Percentiles rank a stretch among this genome's conserved stretches.
Evolutionary conservation across 2,888 invertebrate genomes (phyloP).

Genomic region (Anoncus sp.): DNA sequence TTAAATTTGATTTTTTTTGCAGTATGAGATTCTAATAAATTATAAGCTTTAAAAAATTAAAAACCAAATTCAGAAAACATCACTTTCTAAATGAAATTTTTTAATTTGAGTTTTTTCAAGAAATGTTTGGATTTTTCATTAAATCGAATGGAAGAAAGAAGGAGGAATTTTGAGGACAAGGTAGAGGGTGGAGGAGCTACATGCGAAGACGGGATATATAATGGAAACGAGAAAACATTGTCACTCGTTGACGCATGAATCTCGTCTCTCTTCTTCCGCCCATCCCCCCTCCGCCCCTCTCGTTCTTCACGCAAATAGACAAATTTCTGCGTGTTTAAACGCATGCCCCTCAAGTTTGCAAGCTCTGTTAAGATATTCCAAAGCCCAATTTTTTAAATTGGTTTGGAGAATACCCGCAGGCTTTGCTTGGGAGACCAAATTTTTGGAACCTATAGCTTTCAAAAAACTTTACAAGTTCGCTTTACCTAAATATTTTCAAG

Average conservation of each 20-base stretch:
- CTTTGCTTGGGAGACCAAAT: neutral
- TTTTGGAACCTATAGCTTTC: neutral
- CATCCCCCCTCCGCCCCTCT: neutral
- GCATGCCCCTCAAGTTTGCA: neutral
- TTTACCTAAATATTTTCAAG: neutral
- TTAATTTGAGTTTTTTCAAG: neutral
- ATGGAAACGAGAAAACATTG: constrained; percentile 66
- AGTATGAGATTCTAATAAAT: neutral
- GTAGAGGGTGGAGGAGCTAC: constrained; percentile 11
- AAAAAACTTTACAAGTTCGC: neutral
- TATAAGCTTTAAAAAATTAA: too few species aligned
- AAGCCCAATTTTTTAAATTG: neutral
- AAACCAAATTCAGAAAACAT: neutral
- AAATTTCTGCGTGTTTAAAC: neutral
- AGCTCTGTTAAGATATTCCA: neutral
- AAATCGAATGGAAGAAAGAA: neutral
- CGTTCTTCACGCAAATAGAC: neutral
- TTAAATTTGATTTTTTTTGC: neutral
- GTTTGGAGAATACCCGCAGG: neutral
- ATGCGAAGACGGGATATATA: constrained; percentile 40
- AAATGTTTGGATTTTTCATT: neutral
- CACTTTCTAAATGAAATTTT: neutral
- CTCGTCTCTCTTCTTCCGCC: constrained; percentile 60
- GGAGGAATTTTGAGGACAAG: constrained; percentile 12
- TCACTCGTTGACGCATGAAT: constrained; percentile 67